Conservation (phyloP, 2,797 vertebrate genomes). For the Pempheris klunzingeri region DNA sequence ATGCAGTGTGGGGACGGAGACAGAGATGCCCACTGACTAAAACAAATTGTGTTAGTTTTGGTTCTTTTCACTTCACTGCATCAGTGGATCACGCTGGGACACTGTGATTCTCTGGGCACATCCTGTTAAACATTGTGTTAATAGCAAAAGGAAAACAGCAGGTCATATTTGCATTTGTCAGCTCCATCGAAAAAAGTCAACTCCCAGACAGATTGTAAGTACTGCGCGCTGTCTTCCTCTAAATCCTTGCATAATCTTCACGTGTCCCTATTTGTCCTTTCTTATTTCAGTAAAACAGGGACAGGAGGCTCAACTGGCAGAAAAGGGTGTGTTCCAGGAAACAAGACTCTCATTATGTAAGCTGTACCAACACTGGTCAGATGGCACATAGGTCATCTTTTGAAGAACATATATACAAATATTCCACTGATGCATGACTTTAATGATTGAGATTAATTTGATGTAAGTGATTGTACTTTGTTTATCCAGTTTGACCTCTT, state of each 20-base stretch:
- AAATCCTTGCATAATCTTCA: slow-evolving; percentile 27
- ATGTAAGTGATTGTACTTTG: slow-evolving; percentile 66
- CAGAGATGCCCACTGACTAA: slow-evolving; percentile 63
- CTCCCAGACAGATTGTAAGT: slow-evolving; percentile 31
- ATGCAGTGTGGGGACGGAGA: slow-evolving; percentile 58
- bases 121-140: slow-evolving; percentile 65
- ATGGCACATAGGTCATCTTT: slow-evolving; percentile 74
- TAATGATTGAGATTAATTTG: slow-evolving; percentile 51
- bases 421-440: slow-evolving; percentile 77
- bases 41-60: slow-evolving; percentile 58
- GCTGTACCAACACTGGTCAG: slow-evolving; percentile 77
- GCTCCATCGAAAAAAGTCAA: slow-evolving; percentile 50
- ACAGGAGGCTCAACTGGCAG: slow-evolving; percentile 63
- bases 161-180: slow-evolving; percentile 57
- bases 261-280: slow-evolving; percentile 39
- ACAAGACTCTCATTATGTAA: slow-evolving; percentile 41
- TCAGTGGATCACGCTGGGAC: slow-evolving; percentile 52
- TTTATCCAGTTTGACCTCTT: slow-evolving; percentile 64
- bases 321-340: slow-evolving; percentile 58
- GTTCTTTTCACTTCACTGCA: slow-evolving; percentile 40
- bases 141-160: slow-evolving; percentile 53
- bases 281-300: slow-evolving; percentile 65
- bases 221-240: slow-evolving; percentile 15
- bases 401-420: slow-evolving; percentile 75
- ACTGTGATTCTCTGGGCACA: slow-evolving; percentile 56